A percentile compares a stretch with the other conserved stretches of the same genome.
Evolutionary conservation across 1,140 invertebrate genomes (phyloP).

Genomic region (Sycobia sp.): DNA sequence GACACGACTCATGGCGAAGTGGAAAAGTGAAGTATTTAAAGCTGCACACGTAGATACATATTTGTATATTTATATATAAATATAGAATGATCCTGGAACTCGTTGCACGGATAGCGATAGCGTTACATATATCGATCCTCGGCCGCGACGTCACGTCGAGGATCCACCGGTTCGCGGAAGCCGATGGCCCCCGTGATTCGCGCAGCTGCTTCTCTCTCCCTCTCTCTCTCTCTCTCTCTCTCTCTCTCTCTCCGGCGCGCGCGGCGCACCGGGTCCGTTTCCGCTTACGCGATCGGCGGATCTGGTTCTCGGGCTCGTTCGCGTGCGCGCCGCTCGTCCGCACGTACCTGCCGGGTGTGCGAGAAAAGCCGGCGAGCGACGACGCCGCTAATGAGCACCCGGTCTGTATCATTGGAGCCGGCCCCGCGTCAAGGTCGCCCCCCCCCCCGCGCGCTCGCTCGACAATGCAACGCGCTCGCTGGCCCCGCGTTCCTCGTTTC

Average conservation of each 20-base stretch:
- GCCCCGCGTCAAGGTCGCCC: not conserved
- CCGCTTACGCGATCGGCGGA: conserved; percentile 57
- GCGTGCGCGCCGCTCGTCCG: conserved; percentile 29
- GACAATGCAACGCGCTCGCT: conserved; percentile 7
- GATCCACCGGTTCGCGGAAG: not conserved
- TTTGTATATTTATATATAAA: too few relatives aligned
- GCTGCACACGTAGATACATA: too few relatives aligned
- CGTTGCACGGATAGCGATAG: too few relatives aligned
- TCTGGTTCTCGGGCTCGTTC: conserved; percentile 33
- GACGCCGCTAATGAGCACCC: conserved; percentile 1
- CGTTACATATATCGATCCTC: too few relatives aligned
- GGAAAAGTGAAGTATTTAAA: too few relatives aligned
- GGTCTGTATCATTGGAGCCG: not conserved
- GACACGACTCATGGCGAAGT: too few relatives aligned
- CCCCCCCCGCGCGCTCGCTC: not conserved
- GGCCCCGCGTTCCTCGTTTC: conserved; percentile 10
- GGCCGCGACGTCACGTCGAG: not conserved
- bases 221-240: too few relatives aligned
- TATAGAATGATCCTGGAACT: too few relatives aligned
- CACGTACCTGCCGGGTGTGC: conserved; percentile 18
- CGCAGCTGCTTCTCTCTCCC: too few relatives aligned
- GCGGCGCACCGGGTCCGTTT: too few relatives aligned
- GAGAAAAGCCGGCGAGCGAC: conserved; percentile 25
- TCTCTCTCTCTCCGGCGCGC: too few relatives aligned
- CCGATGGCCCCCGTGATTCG: too few relatives aligned